Evolutionary conservation across 2,888 invertebrate genomes (phyloP).

Genomic region (Notodonta ziczac): DNA sequence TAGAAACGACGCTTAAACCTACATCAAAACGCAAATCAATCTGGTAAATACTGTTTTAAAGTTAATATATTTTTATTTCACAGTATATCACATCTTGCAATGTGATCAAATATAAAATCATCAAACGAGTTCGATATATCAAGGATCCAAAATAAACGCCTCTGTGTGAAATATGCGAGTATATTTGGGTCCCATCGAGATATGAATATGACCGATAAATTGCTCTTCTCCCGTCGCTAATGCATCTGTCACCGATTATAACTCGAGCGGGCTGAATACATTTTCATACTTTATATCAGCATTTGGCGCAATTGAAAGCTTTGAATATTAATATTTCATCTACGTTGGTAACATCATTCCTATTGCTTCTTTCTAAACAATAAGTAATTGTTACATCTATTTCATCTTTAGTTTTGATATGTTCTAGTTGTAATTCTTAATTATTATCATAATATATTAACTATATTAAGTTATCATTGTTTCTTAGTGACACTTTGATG

Average conservation of each 20-base stretch:
- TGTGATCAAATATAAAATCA: not conserved
- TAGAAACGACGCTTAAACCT: no score
- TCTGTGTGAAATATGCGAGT: conserved; percentile 2
- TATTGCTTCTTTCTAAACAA: no score
- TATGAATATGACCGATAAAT: conserved; percentile 45
- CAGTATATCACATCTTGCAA: not conserved
- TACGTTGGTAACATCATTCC: not conserved
- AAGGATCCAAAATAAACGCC: not conserved
- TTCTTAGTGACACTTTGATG: no score
- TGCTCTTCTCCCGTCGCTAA: conserved; percentile 47
- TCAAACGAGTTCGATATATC: not conserved
- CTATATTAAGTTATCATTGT: no score
- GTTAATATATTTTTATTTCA: not conserved
- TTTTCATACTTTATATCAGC: conserved; percentile 53
- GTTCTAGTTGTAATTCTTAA: no score
- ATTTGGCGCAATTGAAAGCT: conserved; percentile 33
- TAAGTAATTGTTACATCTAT: no score
- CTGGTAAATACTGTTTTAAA: no score
- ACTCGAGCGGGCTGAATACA: conserved; percentile 60
- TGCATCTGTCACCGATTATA: conserved; percentile 68
- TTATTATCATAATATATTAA: no score
- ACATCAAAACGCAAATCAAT: no score
- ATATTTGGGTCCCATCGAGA: conserved; percentile 37
- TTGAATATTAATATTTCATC: conserved; percentile 1
- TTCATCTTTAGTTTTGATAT: no score